A percentile compares a stretch with the other conserved stretches of the same genome.
Conservation (phyloP, 2,113 vertebrate species). For the Clarias macrocephalus region DNA sequence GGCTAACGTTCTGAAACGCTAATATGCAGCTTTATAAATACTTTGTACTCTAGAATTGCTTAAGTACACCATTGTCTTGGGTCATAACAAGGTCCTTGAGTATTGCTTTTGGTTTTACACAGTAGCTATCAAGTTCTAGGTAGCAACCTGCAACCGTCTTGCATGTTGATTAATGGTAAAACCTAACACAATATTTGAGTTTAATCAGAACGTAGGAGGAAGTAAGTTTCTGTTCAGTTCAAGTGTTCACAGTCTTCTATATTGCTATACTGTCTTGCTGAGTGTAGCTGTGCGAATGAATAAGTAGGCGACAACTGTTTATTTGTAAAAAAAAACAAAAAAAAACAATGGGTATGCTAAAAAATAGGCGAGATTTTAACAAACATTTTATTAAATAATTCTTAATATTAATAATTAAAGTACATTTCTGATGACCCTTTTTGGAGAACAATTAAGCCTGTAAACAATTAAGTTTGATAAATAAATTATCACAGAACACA, state of each 20-base stretch:
- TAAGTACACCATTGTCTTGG: not conserved
- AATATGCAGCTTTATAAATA: not conserved
- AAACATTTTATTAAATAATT: no score
- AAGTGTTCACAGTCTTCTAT: not conserved
- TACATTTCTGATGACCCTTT: not conserved
- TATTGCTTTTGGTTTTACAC: not conserved
- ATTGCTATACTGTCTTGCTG: not conserved
- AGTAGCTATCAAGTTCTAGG: not conserved
- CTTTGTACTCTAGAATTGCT: not conserved
- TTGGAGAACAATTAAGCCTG: not conserved
- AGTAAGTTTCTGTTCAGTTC: not conserved
- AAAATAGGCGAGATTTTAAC: no score
- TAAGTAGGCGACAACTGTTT: not conserved
- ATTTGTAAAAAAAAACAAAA: not conserved
- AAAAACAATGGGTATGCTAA: not conserved
- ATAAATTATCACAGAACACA: not conserved
- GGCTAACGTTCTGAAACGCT: not conserved
- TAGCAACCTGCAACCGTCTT: not conserved
- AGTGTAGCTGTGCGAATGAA: not conserved
- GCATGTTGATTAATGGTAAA: not conserved
- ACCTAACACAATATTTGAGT: not conserved
- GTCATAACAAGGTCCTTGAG: not conserved
- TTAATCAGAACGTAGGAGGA: not conserved
- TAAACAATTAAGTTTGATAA: not conserved
- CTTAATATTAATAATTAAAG: not conserved